Base-by-base conservation (phyloP, 2,888 invertebrate species). In the Dione vanillae region DNA sequence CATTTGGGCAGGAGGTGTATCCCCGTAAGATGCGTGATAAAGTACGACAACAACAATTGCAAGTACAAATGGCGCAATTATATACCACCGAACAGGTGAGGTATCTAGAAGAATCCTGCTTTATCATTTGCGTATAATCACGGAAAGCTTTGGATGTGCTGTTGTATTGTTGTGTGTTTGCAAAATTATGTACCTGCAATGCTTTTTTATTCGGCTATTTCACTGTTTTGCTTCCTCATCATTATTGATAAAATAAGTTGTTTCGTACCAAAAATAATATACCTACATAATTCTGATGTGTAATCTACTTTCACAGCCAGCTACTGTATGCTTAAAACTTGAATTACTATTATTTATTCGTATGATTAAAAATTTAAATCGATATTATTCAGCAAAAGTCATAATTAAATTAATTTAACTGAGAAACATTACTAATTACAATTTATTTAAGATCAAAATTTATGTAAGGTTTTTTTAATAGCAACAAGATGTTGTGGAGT, bases 21-120 rank as follows among this genome's bases (percentile, higher is more conserved):
- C 96, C 96, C 87, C 95, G 95, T 94, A 96, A 96, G 95, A 96
- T 96, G 96, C 96, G 96, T 91, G 96, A 96, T 94, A 94, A 96
- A 94, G 95, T 96, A 87, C 95, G 95, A 89, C 95, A 95, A 93
- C 94, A 94, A 90, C 93, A 94, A 93, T 94, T 94, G 86, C 92
- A 94, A 93, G 94, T 94, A 84, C 94, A 94, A 93, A 93, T 93
- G 92, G 93, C 92, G 88, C 93, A 92, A 87, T 91, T 93, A 87
- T 92, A 92, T 90, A 91, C 91, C 88, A 87, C 90, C 77, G 92
- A 93, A 79, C 94, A 93, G 94, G 92, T 93, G 91, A 93, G 92
- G 89, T 88, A 81, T 85, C 83, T 86, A 87, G 87, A 86, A 86
- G 90, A 89, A 89, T 88, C 91, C 88, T 85, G 91, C 92, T 92